These are phyloP conservation scores for Tetramorium bicarinatum DNA, from an alignment of 2,888 invertebrate genomes.

Conservation along the genomic window DNA sequence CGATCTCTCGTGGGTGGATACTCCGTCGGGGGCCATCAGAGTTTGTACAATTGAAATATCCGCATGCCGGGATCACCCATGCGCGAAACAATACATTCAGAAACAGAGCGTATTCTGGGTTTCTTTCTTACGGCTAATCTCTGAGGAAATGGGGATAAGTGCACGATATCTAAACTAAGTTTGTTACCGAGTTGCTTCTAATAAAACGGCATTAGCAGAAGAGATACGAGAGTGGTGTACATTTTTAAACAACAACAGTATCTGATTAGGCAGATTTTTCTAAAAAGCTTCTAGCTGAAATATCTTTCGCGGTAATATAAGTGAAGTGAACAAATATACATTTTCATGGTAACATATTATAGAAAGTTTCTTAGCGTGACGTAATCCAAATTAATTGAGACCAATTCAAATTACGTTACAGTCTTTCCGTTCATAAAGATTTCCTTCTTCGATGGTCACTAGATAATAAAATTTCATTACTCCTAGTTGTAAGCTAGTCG, in stretches of 20 bases:
- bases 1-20: conserved; percentile 59
- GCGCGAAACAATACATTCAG: conserved; percentile 46
- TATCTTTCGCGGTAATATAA: background rate
- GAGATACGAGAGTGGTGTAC: background rate
- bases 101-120: background rate
- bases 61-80: conserved; percentile 39
- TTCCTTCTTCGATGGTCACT: background rate
- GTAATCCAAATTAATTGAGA: conserved; percentile 10
- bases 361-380: background rate
- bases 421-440: background rate
- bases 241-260: background rate
- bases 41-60: conserved; percentile 52
- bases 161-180: background rate
- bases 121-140: background rate
- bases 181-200: conserved; percentile 12
- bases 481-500: background rate
- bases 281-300: background rate
- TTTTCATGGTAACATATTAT: background rate
- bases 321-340: background rate
- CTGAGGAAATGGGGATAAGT: background rate
- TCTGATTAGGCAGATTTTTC: background rate
- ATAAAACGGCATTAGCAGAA: background rate
- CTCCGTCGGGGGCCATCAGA: conserved; percentile 26
- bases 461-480: conserved; percentile 5
- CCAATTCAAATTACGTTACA: background rate